These are phyloP conservation scores for Axinella damicornis DNA, from an alignment of 37 sponge, comb jelly and placozoan species.

Conservation along the genomic window DNA sequence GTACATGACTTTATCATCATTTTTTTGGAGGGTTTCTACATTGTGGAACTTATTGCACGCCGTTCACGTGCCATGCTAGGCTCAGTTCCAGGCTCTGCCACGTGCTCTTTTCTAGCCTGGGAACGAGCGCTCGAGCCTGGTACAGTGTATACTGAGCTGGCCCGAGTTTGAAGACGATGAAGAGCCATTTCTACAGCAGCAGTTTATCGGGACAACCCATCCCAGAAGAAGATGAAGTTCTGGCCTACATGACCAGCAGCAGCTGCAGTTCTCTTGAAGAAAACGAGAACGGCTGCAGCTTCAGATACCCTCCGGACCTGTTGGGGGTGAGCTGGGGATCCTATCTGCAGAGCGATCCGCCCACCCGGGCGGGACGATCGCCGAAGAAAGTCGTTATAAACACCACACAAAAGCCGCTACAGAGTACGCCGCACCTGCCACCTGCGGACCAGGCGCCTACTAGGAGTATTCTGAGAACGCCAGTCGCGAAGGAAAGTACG, in stretches of 20 bases:
- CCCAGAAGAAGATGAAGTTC: not conserved
- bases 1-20: no score
- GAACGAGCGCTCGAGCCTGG: no score
- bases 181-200: not conserved
- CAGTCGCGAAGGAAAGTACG: not conserved
- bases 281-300: not conserved
- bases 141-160: no score
- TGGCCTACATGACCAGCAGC: not conserved
- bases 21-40: no score
- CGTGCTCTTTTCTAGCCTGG: no score
- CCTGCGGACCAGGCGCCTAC: not conserved
- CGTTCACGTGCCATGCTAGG: no score
- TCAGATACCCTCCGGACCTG: constrained; percentile 34
- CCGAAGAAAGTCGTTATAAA: constrained; percentile 6
- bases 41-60: no score
- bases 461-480: not conserved
- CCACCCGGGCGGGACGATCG: not conserved
- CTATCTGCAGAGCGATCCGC: constrained; percentile 33
- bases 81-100: no score
- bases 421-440: not conserved
- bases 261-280: not conserved
- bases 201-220: not conserved
- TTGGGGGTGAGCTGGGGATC: constrained; percentile 59
- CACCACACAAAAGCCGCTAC: not conserved
- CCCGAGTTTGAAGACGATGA: no score